Conservation (phyloP, 2,888 invertebrate species). For the Chrysina gloriosa region DNA sequence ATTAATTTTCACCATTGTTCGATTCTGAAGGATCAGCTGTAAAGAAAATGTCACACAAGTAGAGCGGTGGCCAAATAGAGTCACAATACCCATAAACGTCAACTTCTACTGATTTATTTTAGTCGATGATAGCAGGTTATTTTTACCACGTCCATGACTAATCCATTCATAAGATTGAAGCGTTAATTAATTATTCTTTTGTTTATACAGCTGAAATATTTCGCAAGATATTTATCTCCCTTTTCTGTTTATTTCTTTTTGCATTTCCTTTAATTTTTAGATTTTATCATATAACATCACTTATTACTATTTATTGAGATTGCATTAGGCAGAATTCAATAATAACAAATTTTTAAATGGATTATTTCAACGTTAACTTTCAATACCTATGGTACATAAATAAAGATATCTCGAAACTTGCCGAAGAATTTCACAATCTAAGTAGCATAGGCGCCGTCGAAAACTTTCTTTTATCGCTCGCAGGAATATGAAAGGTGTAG, state of each 20-base stretch:
- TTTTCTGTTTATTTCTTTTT: no score
- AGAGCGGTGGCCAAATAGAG: no score
- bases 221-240: no score
- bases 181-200: no score
- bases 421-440: neutral
- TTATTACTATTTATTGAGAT: no score
- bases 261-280: no score
- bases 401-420: neutral
- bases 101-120: neutral
- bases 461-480: constrained; percentile 27
- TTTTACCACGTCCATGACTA: neutral
- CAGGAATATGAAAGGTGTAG: constrained; percentile 16
- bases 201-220: no score
- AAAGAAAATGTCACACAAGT: no score
- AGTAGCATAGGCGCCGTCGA: constrained; percentile 1
- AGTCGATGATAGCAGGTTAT: neutral
- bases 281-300: no score
- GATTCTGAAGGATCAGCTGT: neutral
- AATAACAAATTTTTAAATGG: no score
- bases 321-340: no score
- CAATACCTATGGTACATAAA: neutral
- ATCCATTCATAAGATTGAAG: neutral
- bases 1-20: neutral
- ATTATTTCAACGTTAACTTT: constrained; percentile 1
- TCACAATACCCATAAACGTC: no score